Evolutionary conservation across 2,797 vertebrate species (phyloP), one percentile per base, ranked within the genome.

Genomic region (Malacoctenus gilli): DNA sequence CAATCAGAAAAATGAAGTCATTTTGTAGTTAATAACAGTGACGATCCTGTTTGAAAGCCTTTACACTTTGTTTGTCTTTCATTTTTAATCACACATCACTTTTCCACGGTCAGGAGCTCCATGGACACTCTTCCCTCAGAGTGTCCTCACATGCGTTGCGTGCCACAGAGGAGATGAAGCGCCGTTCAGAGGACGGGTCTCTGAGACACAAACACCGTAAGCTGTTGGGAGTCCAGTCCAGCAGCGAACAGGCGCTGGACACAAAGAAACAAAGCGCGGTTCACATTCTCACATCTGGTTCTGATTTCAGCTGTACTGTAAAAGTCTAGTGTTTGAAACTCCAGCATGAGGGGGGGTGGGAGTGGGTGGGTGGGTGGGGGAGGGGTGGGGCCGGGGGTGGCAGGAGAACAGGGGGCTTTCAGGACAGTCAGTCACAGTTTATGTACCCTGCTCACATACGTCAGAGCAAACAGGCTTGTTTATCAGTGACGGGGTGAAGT

Each of bases 281-380:
- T 28, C 53, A 62, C 8, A 59, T 68, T 80, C 67, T 60, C 72
- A 85, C 84, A 87, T 89, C 83, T 89, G 87, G 75, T 63, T 80
- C 75, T 53, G 36, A 87, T 86, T 51, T 56, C 32, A 59, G 36
- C 42, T 32, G 67, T 57, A 52, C 1, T 34, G 61, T 53, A 8
- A 52, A 59, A 74, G 75, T 66, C 21, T 52, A 50, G 72, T 54
- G 53, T 52, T 72, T 57, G 18, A 61, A 76, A 59, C 55, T 52
- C 19, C 23, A 41, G 38, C 3, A n/a, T n/a, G n/a, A n/a, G n/a
- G n/a, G n/a, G n/a, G n/a, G n/a, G n/a, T n/a, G n/a, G n/a, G n/a
- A n/a, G n/a, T n/a, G n/a, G n/a, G n/a, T n/a, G n/a, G n/a, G n/a
- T n/a, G n/a, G n/a, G n/a, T n/a, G n/a, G n/a, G n/a, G n/a, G n/a